Evolutionary conservation across 2,888 invertebrate species (phyloP), one percentile per base, ranked within the genome.

Genomic region (Plebejus anna): DNA sequence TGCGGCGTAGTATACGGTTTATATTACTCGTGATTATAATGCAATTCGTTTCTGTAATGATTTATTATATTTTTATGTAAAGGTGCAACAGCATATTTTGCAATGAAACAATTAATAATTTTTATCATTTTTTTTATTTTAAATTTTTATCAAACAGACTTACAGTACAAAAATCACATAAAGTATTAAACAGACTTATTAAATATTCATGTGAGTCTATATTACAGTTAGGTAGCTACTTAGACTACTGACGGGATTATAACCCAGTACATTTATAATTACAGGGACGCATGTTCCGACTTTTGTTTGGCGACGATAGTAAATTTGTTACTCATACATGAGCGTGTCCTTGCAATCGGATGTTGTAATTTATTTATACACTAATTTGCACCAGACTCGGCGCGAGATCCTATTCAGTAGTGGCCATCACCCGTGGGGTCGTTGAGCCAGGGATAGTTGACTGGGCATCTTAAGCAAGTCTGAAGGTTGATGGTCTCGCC

Each of bases 371-470:
- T 84, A 85, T 83, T 87, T 86, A 89, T 86, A 84, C 87, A 88
- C 91, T 93, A 92, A 87, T 88, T 86, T 81, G 87, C 85, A 87
- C 91, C 92, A 87, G 89, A 82, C 82, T 80, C 79, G 85, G 89
- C 89, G 88, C 89, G 93, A 94, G 93, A 94, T 94, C 93, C 85
- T 88, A 86, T 83, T 85, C 97, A 98, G 95, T 97, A 97, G 95
- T 96, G 97, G 91, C 94, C 97, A 87, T 97, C 97, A 83, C 97
- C 97, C 83, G 97, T 97, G 80, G 98, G 98, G 93, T 98, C 98
- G 89, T 97, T 97, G 86, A 98, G 90, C 98, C 98, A 98, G 84
- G 98, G 98, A 94, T 98, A 98, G 91, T 98, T 98, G 91, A 97
- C 97, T 82, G 98, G 98, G 92, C 98, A 98, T 88, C 98, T 95